These are phyloP conservation scores for Melanocharis versteri DNA, from an alignment of 2,113 vertebrate genomes.

Conservation along the genomic window DNA sequence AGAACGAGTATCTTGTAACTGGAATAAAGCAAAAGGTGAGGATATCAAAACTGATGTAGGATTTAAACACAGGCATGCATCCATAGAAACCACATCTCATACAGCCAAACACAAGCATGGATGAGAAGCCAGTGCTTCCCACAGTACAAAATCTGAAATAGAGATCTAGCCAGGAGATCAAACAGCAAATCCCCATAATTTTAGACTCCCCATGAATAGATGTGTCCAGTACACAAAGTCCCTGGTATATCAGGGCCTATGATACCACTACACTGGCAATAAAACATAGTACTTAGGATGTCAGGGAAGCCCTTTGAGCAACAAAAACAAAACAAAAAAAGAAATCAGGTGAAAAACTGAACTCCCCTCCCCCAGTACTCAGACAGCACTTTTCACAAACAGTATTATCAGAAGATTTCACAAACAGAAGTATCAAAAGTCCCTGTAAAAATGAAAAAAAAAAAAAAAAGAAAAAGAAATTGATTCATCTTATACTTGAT, in stretches of 20 bases:
- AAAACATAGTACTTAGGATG: not conserved
- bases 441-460: not conserved
- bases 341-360: not conserved
- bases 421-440: not conserved
- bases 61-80: not conserved
- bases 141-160: not conserved
- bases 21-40: not conserved
- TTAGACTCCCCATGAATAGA: not conserved
- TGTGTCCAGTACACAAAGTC: not conserved
- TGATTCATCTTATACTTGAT: not conserved
- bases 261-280: not conserved
- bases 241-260: not conserved
- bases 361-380: not conserved
- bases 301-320: not conserved
- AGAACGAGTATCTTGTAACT: not conserved
- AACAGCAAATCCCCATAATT: not conserved
- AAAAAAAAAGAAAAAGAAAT: accelerated
- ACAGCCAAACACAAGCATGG: not conserved
- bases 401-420: not conserved
- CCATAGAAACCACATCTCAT: not conserved
- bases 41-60: not conserved
- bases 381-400: not conserved
- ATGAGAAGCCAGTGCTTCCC: not conserved
- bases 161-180: not conserved
- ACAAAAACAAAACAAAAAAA: not conserved